Conservation (phyloP, 2,797 vertebrate genomes). For the Aratinga solstitialis region DNA sequence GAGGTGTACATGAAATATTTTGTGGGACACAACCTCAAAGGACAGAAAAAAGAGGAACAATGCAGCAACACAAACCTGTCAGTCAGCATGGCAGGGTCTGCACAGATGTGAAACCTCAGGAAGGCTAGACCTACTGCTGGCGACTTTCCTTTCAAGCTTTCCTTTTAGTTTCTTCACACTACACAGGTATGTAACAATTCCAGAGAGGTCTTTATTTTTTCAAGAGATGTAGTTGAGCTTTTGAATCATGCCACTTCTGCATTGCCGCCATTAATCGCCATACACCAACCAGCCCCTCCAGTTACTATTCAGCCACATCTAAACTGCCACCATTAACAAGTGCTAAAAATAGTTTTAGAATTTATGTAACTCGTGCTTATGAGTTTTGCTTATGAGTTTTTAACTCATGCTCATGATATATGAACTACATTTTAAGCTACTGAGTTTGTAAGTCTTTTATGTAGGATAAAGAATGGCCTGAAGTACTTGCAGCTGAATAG, state of each 20-base stretch:
- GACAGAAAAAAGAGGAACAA: background rate
- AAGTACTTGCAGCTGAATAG: background rate
- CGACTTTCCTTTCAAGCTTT: background rate
- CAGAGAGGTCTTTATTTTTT: background rate
- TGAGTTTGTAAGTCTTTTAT: background rate
- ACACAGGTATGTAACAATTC: background rate
- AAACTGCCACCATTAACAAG: background rate
- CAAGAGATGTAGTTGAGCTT: background rate
- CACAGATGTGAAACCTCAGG: background rate
- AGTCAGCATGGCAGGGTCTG: background rate
- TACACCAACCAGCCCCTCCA: background rate
- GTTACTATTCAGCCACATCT: background rate
- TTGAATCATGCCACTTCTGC: background rate
- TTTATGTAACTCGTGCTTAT: background rate
- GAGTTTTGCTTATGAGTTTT: background rate
- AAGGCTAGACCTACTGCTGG: background rate
- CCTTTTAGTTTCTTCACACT: background rate
- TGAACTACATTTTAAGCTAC: background rate
- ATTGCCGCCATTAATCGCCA: background rate
- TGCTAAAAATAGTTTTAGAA: background rate
- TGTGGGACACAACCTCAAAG: background rate
- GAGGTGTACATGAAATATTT: background rate
- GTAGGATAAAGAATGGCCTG: background rate
- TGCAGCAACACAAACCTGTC: background rate
- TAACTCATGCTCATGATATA: background rate